Evolutionary conservation across 2,888 invertebrate species (phyloP), one percentile per base, ranked within the genome.

Genomic region (Cryptocheilus praepositus): DNA sequence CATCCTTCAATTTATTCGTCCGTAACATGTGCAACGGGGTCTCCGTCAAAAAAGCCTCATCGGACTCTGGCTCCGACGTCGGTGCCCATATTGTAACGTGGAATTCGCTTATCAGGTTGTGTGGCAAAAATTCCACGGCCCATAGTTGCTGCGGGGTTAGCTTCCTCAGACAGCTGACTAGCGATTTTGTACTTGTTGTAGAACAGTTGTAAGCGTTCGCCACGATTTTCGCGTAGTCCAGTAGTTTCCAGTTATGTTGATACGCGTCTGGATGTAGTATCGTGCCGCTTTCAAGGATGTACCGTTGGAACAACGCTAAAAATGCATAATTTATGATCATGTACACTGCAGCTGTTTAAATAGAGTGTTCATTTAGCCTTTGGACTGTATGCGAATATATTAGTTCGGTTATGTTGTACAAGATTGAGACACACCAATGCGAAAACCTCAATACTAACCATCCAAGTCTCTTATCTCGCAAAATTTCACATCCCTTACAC

Each of bases 81-180:
- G 65, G 62, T 11, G 43, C 3, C 65, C 69, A 65, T n/a, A n/a
- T n/a, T n/a, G n/a, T n/a, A n/a, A n/a, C n/a, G n/a, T n/a, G n/a
- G n/a, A n/a, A n/a, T n/a, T n/a, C n/a, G n/a, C n/a, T 4, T 18
- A 59, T 1, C 0, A 52, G 16, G 11, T 53, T 43, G 18, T 46
- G 55, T 18, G 19, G 58, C 5, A 60, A 36, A 0, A 0, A 1
- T 19, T 46, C 1, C 3, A 18, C 19, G n/a, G 25, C 21, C 44
- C 28, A 0, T 1, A 59, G 15, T 8, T 59, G 45, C 2, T 11
- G 2, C 4, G 25, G 16, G n/a, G 21, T 60, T 1, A 44, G 4
- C 0, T 51, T 36, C 75, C 90, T 91, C 53, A 94, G 89, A 81
- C 94, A 94, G 15, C 91, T 90, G 0, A 93, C 89, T 85, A 94